Evolutionary conservation across 1,140 invertebrate species (phyloP), one percentile per base, ranked within the genome.

Genomic region (Hycleus phaleratus): DNA sequence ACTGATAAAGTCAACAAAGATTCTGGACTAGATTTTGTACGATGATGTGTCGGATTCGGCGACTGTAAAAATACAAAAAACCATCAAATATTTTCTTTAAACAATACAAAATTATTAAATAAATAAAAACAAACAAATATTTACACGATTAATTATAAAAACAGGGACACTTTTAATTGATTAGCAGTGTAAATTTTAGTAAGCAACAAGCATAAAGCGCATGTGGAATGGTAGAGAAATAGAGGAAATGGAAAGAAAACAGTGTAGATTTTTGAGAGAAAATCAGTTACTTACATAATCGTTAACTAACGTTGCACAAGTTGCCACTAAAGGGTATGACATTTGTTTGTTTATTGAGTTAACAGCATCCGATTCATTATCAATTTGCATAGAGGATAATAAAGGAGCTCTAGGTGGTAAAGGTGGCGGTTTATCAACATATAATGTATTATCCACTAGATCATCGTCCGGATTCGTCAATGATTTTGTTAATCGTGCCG

Each of bases 1-100:
- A 7, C 74, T 42, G 69, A 79, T 53, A 76, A 71, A 59, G 65
- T 75, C 59, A 73, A 75, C 42, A 85, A 68, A 55, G 82, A 83
- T 69, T 86, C 84, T 5, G 85, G 85, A 66, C 81, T 85, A 32
- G 84, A 86, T 65, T 86, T 85, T 11, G 84, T 83, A 51, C 84
- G 77, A 64, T 85, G 84, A 69, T 86, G 84, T 26, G 82, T 81
- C 52, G 76, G 68, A 57, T 67, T 70, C 26, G 64, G 59, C 5
- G 62, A 59, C 69, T 70, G 62, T 24, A 66, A 69, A 55, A 55
- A 18, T 18, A 18, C 18, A 18, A 18, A 18, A 18, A 18, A 26
- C 26, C 40, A 42, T n/a, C 11, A 6, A 42, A 42, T 7, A 5
- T 42, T 0, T 1, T 3, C 3, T 8, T 7, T 42, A 42, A 42